phyloP scores from a whole-genome alignment of 2,113 vertebrate species.

The Pollachius pollachius region DNA sequence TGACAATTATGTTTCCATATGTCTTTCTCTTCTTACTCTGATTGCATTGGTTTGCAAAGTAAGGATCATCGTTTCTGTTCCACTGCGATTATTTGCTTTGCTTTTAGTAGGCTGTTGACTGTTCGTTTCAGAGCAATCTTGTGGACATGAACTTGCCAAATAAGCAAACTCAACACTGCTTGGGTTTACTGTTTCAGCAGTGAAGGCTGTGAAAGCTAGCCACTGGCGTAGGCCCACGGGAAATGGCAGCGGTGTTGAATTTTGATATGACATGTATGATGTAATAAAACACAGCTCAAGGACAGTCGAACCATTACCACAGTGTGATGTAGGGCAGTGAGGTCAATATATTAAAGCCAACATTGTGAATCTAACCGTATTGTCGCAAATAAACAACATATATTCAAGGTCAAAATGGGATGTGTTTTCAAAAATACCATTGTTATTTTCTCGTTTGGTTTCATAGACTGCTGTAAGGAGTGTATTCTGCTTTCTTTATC shows the following conservation, averaged over 20 bases:
- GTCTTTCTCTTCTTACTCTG: conserved; percentile 10
- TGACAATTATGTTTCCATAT: conserved; percentile 3
- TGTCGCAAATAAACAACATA: too few species aligned
- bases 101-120: conserved; percentile 22
- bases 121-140: conserved; percentile 5
- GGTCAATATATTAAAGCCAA: too few species aligned
- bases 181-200: conserved; percentile 23
- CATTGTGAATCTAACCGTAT: too few species aligned
- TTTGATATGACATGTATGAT: conserved; percentile 24
- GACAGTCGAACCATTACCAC: conserved; percentile 39
- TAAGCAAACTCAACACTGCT: conserved; percentile 13
- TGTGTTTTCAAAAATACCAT: too few species aligned
- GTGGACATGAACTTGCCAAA: conserved; percentile 25
- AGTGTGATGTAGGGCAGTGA: background rate
- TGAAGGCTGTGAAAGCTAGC: conserved; percentile 24
- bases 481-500: too few species aligned
- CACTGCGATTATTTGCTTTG: conserved; percentile 22
- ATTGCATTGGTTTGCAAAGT: conserved; percentile 19
- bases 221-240: conserved; percentile 19
- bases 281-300: conserved; percentile 43
- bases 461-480: too few species aligned
- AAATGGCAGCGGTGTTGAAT: conserved; percentile 26
- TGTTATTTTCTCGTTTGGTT: too few species aligned
- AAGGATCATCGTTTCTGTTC: conserved; percentile 16
- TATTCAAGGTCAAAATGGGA: too few species aligned